Conservation (phyloP, 1,140 invertebrate species). For the Drosophila azteca region DNA sequence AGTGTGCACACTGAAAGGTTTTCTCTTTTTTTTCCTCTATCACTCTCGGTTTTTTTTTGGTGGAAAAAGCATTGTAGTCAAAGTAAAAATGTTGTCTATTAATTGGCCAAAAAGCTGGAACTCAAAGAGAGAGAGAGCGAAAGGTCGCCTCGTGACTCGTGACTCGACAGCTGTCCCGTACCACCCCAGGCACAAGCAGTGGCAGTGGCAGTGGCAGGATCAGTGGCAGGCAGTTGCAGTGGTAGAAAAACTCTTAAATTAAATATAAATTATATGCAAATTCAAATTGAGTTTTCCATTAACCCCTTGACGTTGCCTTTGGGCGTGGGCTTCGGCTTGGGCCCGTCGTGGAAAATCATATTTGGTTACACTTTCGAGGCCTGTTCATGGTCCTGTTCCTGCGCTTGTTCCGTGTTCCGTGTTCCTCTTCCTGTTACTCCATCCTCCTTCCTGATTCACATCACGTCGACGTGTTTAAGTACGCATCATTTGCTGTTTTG, state of each 20-base stretch:
- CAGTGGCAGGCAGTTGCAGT: not conserved
- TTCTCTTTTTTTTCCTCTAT: conserved; percentile 18
- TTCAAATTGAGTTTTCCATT: conserved; percentile 68
- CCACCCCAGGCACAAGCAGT: no score
- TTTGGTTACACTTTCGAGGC: conserved; percentile 49
- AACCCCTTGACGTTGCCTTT: conserved; percentile 50
- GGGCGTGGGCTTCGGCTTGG: no score
- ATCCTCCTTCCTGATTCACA: conserved; percentile 36
- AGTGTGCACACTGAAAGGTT: conserved; percentile 68
- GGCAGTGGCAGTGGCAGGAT: not conserved
- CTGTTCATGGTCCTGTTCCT: not conserved
- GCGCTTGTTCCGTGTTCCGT: not conserved
- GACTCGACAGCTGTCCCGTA: conserved; percentile 11
- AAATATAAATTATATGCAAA: conserved; percentile 81
- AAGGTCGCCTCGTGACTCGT: conserved; percentile 1
- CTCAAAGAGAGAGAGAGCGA: conserved; percentile 3
- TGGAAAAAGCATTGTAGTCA: conserved; percentile 56
- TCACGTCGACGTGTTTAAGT: conserved; percentile 81
- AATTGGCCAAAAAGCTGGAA: conserved; percentile 56
- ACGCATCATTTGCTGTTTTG: conserved; percentile 77
- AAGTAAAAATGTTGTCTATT: conserved; percentile 72
- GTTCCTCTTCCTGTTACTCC: no score
- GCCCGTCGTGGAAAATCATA: conserved; percentile 43
- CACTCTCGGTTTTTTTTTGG: conserved; percentile 17
- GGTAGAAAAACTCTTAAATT: conserved; percentile 41